These are phyloP conservation scores for Nomia melanderi DNA, from an alignment of 1,140 invertebrate species.

Conservation along the genomic window DNA sequence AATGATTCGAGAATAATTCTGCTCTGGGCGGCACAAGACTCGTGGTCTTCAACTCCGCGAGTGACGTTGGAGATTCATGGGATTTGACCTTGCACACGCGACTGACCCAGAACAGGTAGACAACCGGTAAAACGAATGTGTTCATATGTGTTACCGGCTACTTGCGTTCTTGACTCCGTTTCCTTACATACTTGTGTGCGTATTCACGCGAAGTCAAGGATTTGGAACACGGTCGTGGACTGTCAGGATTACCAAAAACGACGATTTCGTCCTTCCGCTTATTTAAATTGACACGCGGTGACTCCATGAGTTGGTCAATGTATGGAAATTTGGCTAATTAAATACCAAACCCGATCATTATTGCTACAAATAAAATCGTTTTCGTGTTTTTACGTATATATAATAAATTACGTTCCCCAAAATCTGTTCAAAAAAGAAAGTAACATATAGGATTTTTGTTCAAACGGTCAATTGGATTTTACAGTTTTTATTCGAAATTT, in stretches of 20 bases:
- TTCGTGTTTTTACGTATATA: too few relatives aligned
- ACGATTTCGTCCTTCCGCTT: slow-evolving; percentile 48
- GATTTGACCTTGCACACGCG: slow-evolving; percentile 63
- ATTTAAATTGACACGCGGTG: slow-evolving; percentile 11
- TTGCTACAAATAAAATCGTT: too few relatives aligned
- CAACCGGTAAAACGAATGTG: slow-evolving; percentile 49
- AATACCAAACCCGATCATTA: too few relatives aligned
- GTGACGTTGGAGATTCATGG: slow-evolving; percentile 57
- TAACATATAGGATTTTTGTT: too few relatives aligned
- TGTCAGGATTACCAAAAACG: slow-evolving; percentile 48
- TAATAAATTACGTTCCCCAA: too few relatives aligned
- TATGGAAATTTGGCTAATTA: slow-evolving; percentile 1
- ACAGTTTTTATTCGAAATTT: too few relatives aligned
- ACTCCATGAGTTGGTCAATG: neutral
- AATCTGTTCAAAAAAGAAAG: too few relatives aligned
- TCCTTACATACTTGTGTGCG: slow-evolving; percentile 26
- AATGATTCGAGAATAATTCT: neutral
- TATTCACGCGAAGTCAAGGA: slow-evolving; percentile 59
- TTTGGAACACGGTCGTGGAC: slow-evolving; percentile 65
- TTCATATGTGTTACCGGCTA: slow-evolving; percentile 8
- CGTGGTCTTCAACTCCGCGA: slow-evolving; percentile 32
- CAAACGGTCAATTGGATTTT: too few relatives aligned
- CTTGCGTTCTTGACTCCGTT: slow-evolving; percentile 67
- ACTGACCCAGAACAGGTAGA: slow-evolving; percentile 65
- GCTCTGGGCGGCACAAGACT: neutral